Evolutionary conservation across 2,888 invertebrate genomes (phyloP).

Genomic region (Lasius fuliginosus): DNA sequence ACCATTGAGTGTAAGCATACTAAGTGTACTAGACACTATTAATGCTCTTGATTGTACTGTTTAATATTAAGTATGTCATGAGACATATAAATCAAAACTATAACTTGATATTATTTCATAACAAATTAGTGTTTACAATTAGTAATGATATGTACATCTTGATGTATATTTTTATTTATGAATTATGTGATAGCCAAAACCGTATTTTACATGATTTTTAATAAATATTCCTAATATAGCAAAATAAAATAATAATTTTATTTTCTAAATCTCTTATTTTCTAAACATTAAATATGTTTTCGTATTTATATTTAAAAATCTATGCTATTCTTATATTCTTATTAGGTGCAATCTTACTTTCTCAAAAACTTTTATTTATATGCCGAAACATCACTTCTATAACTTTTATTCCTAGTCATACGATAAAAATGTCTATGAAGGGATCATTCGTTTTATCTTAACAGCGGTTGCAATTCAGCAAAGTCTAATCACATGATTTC

Average conservation of each 20-base stretch:
- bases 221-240: slow-evolving; percentile 43
- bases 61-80: background rate
- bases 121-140: background rate
- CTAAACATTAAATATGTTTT: background rate
- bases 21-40: background rate
- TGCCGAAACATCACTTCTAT: background rate
- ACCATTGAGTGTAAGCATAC: background rate
- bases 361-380: slow-evolving; percentile 15
- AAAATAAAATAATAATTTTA: slow-evolving; percentile 14
- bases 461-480: slow-evolving; percentile 86
- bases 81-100: slow-evolving; percentile 5
- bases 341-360: slow-evolving; percentile 28
- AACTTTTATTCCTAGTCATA: slow-evolving; percentile 7
- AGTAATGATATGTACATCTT: background rate
- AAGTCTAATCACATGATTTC: slow-evolving; percentile 77
- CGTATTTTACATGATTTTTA: slow-evolving; percentile 61
- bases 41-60: background rate
- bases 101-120: background rate
- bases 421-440: slow-evolving; percentile 47
- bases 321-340: slow-evolving; percentile 4
- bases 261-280: background rate
- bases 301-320: slow-evolving; percentile 1
- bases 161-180: background rate
- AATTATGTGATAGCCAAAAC: slow-evolving; percentile 13
- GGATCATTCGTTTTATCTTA: slow-evolving; percentile 77